phyloP scores from a whole-genome alignment of 2,888 invertebrate genomes.

The Drosophila leonis region DNA sequence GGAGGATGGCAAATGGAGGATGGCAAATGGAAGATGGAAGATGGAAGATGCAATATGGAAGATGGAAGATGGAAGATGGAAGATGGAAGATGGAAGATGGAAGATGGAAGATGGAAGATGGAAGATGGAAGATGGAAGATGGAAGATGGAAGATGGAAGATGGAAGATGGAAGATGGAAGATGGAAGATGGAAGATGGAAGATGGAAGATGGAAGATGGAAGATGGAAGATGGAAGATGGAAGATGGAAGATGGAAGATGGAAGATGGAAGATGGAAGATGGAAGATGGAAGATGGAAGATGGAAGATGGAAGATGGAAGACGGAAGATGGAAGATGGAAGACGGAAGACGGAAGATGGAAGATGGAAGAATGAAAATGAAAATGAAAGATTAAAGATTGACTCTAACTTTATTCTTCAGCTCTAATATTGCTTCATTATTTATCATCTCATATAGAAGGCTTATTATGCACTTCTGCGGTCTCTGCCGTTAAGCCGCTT shows the following conservation, averaged over 20 bases:
- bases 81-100: not conserved
- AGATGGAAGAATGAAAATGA: not conserved
- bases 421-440: not conserved
- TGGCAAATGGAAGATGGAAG: not conserved
- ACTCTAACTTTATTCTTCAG: too few species aligned
- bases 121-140: not conserved
- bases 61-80: not conserved
- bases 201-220: not conserved
- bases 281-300: not conserved
- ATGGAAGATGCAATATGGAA: not conserved
- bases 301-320: not conserved
- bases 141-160: not conserved
- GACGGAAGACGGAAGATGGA: not conserved
- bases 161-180: not conserved
- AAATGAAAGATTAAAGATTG: not conserved
- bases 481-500: not conserved
- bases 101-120: not conserved
- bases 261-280: not conserved
- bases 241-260: not conserved
- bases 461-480: not conserved
- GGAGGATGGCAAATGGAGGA: not conserved
- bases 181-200: not conserved
- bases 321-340: not conserved
- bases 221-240: not conserved
- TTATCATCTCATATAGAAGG: not conserved